Conservation (phyloP, 2,113 vertebrate genomes). For the Hippocampus abdominalis region DNA sequence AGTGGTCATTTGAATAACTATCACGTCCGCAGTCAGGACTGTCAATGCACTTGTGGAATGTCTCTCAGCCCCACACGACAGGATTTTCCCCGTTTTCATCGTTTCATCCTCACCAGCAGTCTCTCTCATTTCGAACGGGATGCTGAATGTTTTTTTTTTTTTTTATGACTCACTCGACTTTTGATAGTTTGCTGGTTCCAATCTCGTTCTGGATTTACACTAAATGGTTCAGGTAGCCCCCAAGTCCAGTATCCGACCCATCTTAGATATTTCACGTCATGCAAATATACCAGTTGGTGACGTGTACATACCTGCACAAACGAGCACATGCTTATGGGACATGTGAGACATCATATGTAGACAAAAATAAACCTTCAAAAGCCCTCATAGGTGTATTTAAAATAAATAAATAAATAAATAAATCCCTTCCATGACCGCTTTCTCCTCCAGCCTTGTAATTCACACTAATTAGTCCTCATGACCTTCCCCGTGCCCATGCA, state of each 20-base stretch:
- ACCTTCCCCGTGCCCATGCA: conserved; percentile 33
- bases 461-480: conserved; percentile 36
- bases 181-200: too few relatives aligned
- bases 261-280: too few relatives aligned
- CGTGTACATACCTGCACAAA: background rate
- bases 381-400: too few relatives aligned
- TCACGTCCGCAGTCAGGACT: conserved; percentile 13
- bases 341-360: background rate
- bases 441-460: background rate
- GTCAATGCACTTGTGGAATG: conserved; percentile 7
- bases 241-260: too few relatives aligned
- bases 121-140: background rate
- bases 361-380: too few relatives aligned
- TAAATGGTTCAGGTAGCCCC: too few relatives aligned
- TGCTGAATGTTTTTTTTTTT: background rate
- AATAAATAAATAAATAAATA: too few relatives aligned
- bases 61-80: conserved; percentile 24
- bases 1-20: conserved; percentile 41
- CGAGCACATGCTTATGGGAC: background rate
- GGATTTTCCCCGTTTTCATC: conserved; percentile 50
- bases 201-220: too few relatives aligned
- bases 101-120: background rate
- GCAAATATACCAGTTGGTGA: too few relatives aligned
- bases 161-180: background rate
- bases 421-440: background rate